Evolutionary conservation across 2,888 invertebrate species (phyloP), one percentile per base, ranked within the genome.

Genomic region (Stenodema calcarata): DNA sequence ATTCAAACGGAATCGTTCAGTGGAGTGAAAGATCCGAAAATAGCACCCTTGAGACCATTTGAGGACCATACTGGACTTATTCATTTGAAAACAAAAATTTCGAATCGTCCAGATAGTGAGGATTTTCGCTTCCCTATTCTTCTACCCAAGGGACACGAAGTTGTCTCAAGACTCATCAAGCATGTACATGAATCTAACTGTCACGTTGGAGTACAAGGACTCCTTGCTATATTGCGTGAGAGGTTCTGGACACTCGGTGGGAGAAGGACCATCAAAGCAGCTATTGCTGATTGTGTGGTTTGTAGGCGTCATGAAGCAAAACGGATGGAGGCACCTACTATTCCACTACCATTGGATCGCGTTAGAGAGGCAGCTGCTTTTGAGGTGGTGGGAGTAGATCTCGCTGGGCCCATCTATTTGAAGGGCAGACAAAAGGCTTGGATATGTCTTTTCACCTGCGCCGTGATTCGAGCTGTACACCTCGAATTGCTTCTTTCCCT

Each of bases 401-500:
- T 44, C 12, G 44, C 50, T 6, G 91, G 91, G 0, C 91, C 91
- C 0, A 62, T 91, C 16, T 88, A 81, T 41, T 86, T 90, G 12
- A 90, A 88, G 82, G 88, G 87, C n/a, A 86, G 88, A 18, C 35
- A 87, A n/a, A 90, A 90, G 78, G 89, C 88, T 6, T 91, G 90
- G 90, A 89, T 91, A 14, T 88, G 88, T 4, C 73, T 92, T 16
- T 90, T 90, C 35, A 81, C 81, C 14, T 81, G 81, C 30, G 81
- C 28, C 1, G 62, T 81, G 16, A 16, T 4, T 9, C 81, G 81
- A 23, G 81, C 81, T 54, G 41, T 81, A 12, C 50, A 54, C 14
- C 87, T 92, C 11, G 91, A 92, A 88, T 23, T 91, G 7, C 89
- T 90, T 0, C 86, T 82, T 0, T 89, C 90, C 11, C 85, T 91